Evolutionary conservation across 2,113 vertebrate genomes (phyloP).

Genomic region (Dasypus novemcinctus): DNA sequence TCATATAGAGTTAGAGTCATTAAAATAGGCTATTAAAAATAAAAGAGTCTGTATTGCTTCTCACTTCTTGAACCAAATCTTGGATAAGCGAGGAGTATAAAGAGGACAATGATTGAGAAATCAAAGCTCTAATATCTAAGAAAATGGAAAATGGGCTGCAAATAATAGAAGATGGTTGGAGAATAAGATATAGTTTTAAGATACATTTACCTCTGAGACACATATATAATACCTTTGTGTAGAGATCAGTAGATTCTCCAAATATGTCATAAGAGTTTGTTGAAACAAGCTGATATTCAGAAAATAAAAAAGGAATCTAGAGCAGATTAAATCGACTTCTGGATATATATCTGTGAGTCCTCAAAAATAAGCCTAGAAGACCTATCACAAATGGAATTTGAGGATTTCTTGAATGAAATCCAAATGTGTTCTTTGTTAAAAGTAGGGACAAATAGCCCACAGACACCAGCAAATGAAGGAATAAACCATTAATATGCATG

Average conservation of each 20-base stretch:
- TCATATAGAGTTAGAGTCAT: neutral
- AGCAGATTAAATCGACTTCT: conserved; percentile 6
- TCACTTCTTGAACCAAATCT: neutral
- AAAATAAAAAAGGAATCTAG: neutral
- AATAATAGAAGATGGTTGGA: neutral
- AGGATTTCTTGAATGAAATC: conserved; percentile 56
- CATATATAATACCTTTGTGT: neutral
- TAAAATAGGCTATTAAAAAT: conserved; percentile 9
- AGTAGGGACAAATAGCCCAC: neutral
- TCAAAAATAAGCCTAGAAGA: neutral
- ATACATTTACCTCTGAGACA: neutral
- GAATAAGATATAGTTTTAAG: conserved; percentile 1
- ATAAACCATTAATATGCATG: conserved; percentile 64
- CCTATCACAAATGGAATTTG: neutral
- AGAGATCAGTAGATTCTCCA: neutral
- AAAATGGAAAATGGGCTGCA: neutral
- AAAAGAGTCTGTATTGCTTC: neutral
- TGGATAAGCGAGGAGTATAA: neutral
- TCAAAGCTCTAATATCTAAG: neutral
- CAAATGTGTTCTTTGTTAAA: conserved; percentile 52
- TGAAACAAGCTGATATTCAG: neutral
- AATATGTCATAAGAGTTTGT: neutral
- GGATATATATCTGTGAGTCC: neutral
- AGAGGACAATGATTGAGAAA: conserved; percentile 26
- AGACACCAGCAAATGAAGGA: neutral